phyloP scores from a whole-genome alignment of 2,113 vertebrate species.

The Terrapene triunguis region DNA sequence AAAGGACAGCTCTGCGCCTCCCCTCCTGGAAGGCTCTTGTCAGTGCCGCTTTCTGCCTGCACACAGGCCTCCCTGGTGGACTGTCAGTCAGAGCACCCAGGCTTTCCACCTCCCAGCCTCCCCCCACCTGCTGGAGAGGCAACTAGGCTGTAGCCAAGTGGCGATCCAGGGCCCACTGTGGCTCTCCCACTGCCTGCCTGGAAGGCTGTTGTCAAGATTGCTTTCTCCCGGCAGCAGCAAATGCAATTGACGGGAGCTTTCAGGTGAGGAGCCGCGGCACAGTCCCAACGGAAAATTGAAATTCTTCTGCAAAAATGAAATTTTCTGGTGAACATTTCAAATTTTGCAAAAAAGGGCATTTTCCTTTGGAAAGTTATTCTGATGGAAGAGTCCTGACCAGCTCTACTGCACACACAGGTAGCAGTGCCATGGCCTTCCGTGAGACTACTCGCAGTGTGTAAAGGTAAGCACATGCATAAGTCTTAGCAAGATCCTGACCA shows the following conservation, averaged over 20 bases:
- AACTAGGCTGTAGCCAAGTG: not conserved
- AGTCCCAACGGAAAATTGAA: not conserved
- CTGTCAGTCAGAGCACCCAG: not conserved
- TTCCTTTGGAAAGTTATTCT: not conserved
- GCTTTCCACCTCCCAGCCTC: not conserved
- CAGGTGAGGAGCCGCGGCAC: not conserved
- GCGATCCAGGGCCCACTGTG: not conserved
- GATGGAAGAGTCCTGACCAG: not conserved
- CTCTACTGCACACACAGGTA: not conserved
- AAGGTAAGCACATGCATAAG: not conserved
- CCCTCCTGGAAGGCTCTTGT: not conserved
- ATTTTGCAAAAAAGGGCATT: not conserved
- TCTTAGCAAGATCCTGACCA: not conserved
- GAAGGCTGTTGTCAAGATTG: not conserved
- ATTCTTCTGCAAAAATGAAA: not conserved
- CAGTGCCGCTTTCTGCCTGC: not conserved
- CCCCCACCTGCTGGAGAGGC: accelerated
- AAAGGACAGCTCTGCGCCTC: not conserved
- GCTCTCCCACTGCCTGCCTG: not conserved
- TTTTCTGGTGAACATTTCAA: not conserved
- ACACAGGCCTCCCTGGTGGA: not conserved
- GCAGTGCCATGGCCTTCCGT: not conserved
- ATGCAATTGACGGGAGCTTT: not conserved
- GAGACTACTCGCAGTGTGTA: not conserved
- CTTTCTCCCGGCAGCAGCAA: not conserved